Evolutionary conservation across 2,797 vertebrate genomes (phyloP).

Genomic region (Acipenser ruthenus): DNA sequence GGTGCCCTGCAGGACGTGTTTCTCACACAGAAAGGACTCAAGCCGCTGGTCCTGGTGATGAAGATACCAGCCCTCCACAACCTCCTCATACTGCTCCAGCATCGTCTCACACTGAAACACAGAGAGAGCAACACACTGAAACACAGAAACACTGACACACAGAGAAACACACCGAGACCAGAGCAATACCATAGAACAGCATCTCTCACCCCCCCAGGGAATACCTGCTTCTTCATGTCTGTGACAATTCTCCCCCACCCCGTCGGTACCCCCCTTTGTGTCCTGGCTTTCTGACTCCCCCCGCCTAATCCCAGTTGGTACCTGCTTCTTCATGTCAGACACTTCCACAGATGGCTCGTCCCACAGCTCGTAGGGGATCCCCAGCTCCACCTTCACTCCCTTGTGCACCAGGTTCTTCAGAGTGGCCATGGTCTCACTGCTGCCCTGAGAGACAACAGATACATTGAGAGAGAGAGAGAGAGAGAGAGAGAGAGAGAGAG

Average conservation of each 20-base stretch:
- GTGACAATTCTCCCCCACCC: not conserved
- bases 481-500: not conserved
- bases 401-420: constrained; percentile 76
- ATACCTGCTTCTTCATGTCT: too few relatives aligned
- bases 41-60: constrained; percentile 69
- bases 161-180: too few relatives aligned
- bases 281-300: not conserved
- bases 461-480: not conserved
- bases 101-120: constrained; percentile 60
- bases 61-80: constrained; percentile 81
- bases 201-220: too few relatives aligned
- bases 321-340: constrained; percentile 75
- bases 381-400: constrained; percentile 77
- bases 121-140: too few relatives aligned
- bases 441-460: constrained; percentile 47
- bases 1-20: constrained; percentile 53
- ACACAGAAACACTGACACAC: too few relatives aligned
- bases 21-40: constrained; percentile 67
- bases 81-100: constrained; percentile 73
- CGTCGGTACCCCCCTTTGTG: not conserved
- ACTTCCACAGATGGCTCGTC: constrained; percentile 77
- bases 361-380: constrained; percentile 74
- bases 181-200: too few relatives aligned
- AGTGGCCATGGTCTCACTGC: constrained; percentile 75
- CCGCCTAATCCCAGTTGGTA: constrained; percentile 25